Evolutionary conservation across 2,888 invertebrate genomes (phyloP).

Genomic region (Dryomyza anilis): DNA sequence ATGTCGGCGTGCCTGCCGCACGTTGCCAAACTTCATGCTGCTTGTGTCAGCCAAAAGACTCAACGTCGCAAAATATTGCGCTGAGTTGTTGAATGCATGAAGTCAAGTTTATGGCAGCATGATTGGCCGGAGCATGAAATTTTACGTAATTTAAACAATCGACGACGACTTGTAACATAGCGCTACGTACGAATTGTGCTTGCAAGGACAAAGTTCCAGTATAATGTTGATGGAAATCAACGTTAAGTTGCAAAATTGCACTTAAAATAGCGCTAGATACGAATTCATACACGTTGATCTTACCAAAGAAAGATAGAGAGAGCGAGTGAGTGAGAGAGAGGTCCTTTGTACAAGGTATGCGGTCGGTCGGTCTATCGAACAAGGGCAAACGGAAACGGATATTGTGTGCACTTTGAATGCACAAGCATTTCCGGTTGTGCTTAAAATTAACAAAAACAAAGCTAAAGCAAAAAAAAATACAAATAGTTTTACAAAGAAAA

Average conservation of each 20-base stretch:
- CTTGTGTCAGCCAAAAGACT: neutral
- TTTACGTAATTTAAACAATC: neutral
- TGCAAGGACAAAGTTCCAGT: neutral
- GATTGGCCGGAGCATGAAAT: neutral
- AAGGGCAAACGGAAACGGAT: constrained; percentile 30
- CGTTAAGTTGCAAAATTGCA: neutral
- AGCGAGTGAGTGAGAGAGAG: neutral
- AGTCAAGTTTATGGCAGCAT: neutral
- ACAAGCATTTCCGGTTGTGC: constrained; percentile 26
- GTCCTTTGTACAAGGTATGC: neutral
- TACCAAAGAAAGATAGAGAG: neutral
- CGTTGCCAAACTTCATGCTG: neutral
- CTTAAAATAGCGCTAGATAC: neutral
- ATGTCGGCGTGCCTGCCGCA: neutral
- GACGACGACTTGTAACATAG: no score
- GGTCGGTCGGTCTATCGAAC: neutral
- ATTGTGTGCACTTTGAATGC: constrained; percentile 34
- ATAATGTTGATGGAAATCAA: constrained; percentile 4
- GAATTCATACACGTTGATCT: no score
- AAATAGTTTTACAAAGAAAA: neutral
- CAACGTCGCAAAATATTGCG: neutral
- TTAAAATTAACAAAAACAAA: neutral
- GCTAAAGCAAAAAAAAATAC: no score
- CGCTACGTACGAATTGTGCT: neutral
- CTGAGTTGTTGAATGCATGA: neutral